Percentiles rank a stretch among this genome's conserved stretches.
These are phyloP conservation scores for Plecturocebus donacophilus DNA, from an alignment of 2,113 vertebrate species.

Conservation along the genomic window DNA sequence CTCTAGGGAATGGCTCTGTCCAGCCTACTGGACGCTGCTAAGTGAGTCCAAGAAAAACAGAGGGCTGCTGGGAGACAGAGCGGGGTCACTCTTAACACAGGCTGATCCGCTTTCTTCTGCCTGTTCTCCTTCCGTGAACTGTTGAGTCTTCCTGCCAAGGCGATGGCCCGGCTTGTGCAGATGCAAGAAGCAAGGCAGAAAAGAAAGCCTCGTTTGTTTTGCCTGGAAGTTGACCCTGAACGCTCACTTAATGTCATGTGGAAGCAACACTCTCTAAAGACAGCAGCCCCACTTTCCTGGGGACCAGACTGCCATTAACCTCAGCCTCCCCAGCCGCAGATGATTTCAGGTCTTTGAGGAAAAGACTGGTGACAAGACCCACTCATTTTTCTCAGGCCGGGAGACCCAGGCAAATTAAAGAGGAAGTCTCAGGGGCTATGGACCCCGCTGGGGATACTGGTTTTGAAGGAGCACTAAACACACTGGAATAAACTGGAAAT, in stretches of 20 bases:
- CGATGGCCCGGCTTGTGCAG: background rate
- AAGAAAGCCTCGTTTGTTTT: constrained; percentile 47
- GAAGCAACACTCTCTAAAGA: background rate
- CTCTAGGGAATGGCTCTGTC: background rate
- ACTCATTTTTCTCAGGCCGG: background rate
- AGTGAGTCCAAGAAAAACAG: background rate
- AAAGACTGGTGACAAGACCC: background rate
- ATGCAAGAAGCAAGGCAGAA: constrained; percentile 40
- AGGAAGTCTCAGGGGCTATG: background rate
- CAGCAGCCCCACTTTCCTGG: background rate
- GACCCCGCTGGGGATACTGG: background rate
- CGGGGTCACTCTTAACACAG: fast-evolving
- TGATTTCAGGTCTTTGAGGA: background rate
- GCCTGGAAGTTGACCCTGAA: background rate
- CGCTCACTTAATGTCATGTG: background rate
- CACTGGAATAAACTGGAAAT: background rate
- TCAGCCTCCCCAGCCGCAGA: background rate
- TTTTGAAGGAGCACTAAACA: background rate
- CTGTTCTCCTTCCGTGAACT: background rate
- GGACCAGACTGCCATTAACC: background rate
- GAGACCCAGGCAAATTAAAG: background rate
- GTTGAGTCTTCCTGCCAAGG: background rate
- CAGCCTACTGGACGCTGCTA: background rate
- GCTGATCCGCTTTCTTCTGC: background rate
- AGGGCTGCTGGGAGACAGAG: background rate